These are phyloP conservation scores for Cynodonichthys magdalenae DNA, from an alignment of 2,797 vertebrate genomes.

Conservation along the genomic window DNA sequence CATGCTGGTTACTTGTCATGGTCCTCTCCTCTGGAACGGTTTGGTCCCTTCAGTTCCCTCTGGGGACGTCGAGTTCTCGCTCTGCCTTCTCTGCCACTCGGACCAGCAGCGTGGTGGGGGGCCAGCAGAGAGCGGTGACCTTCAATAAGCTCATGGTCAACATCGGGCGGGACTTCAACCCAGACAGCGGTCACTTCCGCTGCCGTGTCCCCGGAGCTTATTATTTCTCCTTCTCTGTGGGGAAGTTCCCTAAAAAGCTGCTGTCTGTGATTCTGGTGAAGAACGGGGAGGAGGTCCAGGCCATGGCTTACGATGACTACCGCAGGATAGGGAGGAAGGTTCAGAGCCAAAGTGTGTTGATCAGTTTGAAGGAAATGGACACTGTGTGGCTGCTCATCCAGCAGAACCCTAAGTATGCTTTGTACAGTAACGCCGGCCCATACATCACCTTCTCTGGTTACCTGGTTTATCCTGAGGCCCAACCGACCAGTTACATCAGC, in stretches of 20 bases:
- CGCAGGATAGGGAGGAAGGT: slow-evolving; percentile 80
- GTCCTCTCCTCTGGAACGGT: slow-evolving; percentile 45
- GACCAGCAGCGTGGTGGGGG: slow-evolving; percentile 77
- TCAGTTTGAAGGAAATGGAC: slow-evolving; percentile 79
- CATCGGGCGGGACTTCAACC: slow-evolving; percentile 80
- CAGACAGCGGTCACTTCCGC: slow-evolving; percentile 78
- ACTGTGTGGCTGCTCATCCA: slow-evolving; percentile 81
- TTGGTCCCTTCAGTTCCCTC: slow-evolving; percentile 53
- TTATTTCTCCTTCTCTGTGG: slow-evolving; percentile 84
- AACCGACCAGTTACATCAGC: slow-evolving; percentile 53
- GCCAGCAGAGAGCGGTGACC: slow-evolving; percentile 75
- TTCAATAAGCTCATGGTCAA: slow-evolving; percentile 83
- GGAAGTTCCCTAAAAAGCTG: slow-evolving; percentile 83
- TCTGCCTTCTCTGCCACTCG: slow-evolving; percentile 84
- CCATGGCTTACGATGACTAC: slow-evolving; percentile 82
- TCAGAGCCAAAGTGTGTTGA: slow-evolving; percentile 84
- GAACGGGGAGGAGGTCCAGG: slow-evolving; percentile 82
- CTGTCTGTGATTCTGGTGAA: slow-evolving; percentile 85
- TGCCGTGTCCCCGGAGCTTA: slow-evolving; percentile 81
- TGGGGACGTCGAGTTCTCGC: slow-evolving; percentile 44
- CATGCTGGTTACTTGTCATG: slow-evolving; percentile 52
- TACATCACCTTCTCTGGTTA: slow-evolving; percentile 86
- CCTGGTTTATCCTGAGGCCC: slow-evolving; percentile 76
- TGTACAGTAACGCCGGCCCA: slow-evolving; percentile 82
- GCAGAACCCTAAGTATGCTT: slow-evolving; percentile 75